A percentile compares a stretch with the other conserved stretches of the same genome.
Conservation (phyloP, 1,140 invertebrate genomes). For the Tribolium castaneum region DNA sequence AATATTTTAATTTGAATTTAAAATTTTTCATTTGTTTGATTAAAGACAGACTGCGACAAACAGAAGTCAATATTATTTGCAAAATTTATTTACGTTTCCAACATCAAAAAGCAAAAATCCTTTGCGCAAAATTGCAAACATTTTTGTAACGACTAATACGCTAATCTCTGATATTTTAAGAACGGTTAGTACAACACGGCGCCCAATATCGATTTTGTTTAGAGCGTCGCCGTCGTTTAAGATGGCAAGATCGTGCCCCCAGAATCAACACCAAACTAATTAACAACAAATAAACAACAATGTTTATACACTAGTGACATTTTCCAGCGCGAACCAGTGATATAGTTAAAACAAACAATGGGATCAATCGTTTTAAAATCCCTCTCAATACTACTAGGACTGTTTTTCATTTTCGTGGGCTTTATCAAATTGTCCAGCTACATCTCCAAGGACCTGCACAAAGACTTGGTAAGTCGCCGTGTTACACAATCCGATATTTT, state of each 20-base stretch:
- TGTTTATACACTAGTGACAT: constrained; percentile 4
- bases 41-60: too few relatives aligned
- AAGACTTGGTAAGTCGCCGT: constrained; percentile 86
- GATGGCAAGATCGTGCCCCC: constrained; percentile 41
- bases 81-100: too few relatives aligned
- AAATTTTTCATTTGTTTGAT: too few relatives aligned
- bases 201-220: constrained; percentile 49
- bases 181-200: constrained; percentile 43
- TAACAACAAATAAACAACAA: constrained; percentile 3
- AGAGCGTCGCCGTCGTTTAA: constrained; percentile 41
- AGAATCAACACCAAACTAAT: neutral
- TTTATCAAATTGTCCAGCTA: constrained; percentile 91
- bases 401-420: constrained; percentile 96
- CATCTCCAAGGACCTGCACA: constrained; percentile 94
- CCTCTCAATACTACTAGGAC: constrained; percentile 89
- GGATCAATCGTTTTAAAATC: constrained; percentile 88
- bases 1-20: too few relatives aligned
- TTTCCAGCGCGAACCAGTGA: neutral
- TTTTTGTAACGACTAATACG: constrained; percentile 7
- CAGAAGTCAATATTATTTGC: too few relatives aligned
- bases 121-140: neutral
- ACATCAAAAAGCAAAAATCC: too few relatives aligned
- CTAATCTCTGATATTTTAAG: constrained; percentile 43
- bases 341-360: constrained; percentile 58
- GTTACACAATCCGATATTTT: constrained; percentile 56